Percentiles rank a stretch among this genome's conserved stretches.
Conservation (phyloP, 2,113 vertebrate genomes). For the Craseonycteris thonglongyai region DNA sequence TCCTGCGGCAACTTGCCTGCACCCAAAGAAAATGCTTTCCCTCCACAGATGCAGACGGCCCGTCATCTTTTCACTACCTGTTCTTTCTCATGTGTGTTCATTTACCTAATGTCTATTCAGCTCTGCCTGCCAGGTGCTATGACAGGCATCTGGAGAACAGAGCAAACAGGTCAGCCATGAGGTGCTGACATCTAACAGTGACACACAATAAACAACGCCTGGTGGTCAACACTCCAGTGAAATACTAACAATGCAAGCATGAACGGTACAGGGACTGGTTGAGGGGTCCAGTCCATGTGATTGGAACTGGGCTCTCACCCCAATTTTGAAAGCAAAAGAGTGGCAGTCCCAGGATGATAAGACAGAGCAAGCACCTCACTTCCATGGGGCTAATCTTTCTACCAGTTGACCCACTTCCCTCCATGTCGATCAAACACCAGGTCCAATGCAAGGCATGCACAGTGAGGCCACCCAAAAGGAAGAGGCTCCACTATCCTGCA, state of each 20-base stretch:
- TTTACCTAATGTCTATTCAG: background rate
- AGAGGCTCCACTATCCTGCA: fast-evolving
- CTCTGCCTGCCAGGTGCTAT: background rate
- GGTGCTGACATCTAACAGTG: background rate
- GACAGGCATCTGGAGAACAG: background rate
- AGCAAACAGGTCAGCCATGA: background rate
- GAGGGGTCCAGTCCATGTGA: background rate
- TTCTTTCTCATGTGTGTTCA: background rate
- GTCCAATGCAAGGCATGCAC: background rate
- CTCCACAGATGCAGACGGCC: background rate
- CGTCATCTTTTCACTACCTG: background rate
- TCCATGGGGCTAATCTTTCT: background rate
- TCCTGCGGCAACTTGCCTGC: background rate
- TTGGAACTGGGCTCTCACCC: background rate
- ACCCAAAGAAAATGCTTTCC: background rate
- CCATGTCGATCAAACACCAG: background rate
- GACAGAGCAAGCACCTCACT: background rate
- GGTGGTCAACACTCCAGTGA: background rate
- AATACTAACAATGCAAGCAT: background rate
- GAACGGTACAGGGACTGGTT: background rate
- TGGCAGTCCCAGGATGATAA: background rate
- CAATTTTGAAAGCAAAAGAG: background rate
- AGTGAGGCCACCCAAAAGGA: background rate
- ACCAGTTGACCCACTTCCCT: background rate
- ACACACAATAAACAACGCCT: background rate